Evolutionary conservation across 2,113 vertebrate species (phyloP), one percentile per base, ranked within the genome.

Genomic region (Opisthocomus hoazin): DNA sequence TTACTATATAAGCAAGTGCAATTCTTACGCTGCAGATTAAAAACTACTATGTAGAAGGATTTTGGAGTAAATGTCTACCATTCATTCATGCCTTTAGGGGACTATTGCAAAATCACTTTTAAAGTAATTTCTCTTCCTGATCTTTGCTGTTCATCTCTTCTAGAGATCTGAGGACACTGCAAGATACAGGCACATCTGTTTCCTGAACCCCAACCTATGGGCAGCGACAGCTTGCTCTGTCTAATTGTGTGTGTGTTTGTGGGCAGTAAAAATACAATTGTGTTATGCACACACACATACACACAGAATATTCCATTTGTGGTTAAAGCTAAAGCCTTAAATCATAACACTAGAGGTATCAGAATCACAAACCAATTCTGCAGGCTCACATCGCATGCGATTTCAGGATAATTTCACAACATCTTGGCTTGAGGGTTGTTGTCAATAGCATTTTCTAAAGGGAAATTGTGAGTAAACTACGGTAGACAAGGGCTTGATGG

Each of bases 301-400:
- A 85, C 30, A 32, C 10, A 17, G 43, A 88, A 68, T 54, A 71
- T 34, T 34, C 43, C 63, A 19, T 21, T 77, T 36, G 34, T 64
- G 45, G 16, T 45, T 80, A 78, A 56, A 76, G 23, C 18, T 71
- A 61, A 71, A 80, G 11, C n/a, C 30, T 80, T 85, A 64, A 94
- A 80, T 45, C 63, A 68, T 92, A 77, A 43, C 46, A 70, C 26
- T 16, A 54, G 32, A n/a, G 30, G 16, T 64, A 76, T 43, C 45
- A 57, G 48, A 70, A 61, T 48, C 46, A 73, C n/a, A 78, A 70
- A 51, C 27, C 43, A 65, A 2, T 53, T 77, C 54, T 74, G 48
- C 7, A 10, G 48, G 34, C 19, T 76, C 57, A 51, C 30, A 29
- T 65, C 21, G 4, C n/a, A 53, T 8, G 3, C 0, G 0, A 68